Evolutionary conservation across 2,797 vertebrate species (phyloP), one percentile per base, ranked within the genome.

Genomic region (Saguinus oedipus): DNA sequence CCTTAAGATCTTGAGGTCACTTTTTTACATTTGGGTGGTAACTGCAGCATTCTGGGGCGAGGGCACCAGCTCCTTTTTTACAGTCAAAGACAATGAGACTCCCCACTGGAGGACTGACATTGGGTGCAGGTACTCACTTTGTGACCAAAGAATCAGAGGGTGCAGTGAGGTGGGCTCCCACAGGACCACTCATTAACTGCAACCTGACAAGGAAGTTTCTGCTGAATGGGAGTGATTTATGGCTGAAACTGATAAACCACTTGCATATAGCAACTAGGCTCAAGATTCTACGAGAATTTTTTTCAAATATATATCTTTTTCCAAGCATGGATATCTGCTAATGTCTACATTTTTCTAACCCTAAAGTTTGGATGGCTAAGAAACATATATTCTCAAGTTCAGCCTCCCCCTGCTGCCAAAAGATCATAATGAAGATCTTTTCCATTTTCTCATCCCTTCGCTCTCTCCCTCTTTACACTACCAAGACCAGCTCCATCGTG

Each of bases 1-100:
- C 11, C 46, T 95, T 68, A 33, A 57, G 70, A 85, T 79, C 85
- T 85, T 7, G 9, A 89, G 94, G 94, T 96, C 70, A 80, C 39
- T 80, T 53, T 94, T 76, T 42, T 22, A 78, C 68, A 68, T 72
- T 57, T 88, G 55, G 68, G 17, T n/a, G 59, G 76, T 85, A 92
- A 82, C 61, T 92, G 13, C 27, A 57, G 22, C 61, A 68, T 74
- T 57, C 42, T 59, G 30, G 22, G 26, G 15, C 8, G 4, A 7
- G 15, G 33, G 15, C 17, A 2, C 4, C 20, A 30, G 5, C 20
- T 27, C 20, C 72, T 90, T 59, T 42, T 19, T n/a, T 42, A 10
- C 4, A 2, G 0, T 4, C 27, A 55, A 59, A 50, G 64, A 64
- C 30, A n/a, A 5, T 6, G 39, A 50, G 22, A 27, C 5, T 75